A percentile compares a stretch with the other conserved stretches of the same genome.
Evolutionary conservation across 2,113 vertebrate species (phyloP).

Genomic region (Ceratotherium simum): DNA sequence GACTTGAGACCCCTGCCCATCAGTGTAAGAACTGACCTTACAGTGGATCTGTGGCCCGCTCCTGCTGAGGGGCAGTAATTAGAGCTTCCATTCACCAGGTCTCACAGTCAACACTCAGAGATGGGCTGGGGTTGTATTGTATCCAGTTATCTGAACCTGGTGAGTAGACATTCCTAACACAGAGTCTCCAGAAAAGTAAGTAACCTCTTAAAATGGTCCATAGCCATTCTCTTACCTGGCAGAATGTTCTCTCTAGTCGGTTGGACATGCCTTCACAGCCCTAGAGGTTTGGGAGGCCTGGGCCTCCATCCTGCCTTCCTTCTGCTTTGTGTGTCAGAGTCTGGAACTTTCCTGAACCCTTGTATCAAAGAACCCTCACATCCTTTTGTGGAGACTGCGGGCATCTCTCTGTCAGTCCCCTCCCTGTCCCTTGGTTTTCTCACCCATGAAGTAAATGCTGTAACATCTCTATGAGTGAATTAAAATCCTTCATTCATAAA

Average conservation of each 20-base stretch:
- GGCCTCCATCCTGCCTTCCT: neutral
- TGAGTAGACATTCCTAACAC: neutral
- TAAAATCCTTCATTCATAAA: neutral
- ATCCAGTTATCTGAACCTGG: neutral
- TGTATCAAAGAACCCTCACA: neutral
- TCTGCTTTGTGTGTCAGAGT: neutral
- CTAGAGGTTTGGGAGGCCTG: neutral
- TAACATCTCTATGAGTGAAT: neutral
- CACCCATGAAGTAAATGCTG: neutral
- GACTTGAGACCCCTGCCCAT: neutral
- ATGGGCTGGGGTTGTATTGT: neutral
- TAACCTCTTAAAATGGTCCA: neutral
- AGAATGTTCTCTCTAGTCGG: neutral
- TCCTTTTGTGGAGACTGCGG: rapidly evolving
- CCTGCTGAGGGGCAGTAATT: rapidly evolving
- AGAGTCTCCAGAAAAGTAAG: neutral
- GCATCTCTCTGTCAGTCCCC: neutral
- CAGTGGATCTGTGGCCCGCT: neutral
- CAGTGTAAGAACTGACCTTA: rapidly evolving
- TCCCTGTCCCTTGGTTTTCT: neutral
- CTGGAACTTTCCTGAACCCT: neutral
- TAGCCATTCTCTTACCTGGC: too few species aligned
- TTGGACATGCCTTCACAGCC: neutral
- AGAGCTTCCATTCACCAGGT: neutral
- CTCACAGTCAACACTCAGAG: neutral